These are phyloP conservation scores for Beaufortia kweichowensis DNA, from an alignment of 2,113 vertebrate species.

Conservation along the genomic window DNA sequence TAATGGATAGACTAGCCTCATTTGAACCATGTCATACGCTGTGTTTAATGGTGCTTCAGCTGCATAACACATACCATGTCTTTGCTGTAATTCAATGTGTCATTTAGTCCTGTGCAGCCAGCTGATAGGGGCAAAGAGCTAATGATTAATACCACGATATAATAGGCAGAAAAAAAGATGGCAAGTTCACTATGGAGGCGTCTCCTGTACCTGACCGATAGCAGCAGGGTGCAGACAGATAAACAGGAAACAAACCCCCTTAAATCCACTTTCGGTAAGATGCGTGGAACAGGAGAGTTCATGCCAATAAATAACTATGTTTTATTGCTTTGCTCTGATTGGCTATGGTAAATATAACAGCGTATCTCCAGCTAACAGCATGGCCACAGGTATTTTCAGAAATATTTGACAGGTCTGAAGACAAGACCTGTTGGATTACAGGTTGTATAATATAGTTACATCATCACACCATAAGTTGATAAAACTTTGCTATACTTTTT, in stretches of 20 bases:
- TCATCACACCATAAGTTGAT: conserved; percentile 43
- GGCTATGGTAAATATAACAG: conserved; percentile 48
- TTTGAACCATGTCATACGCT: conserved; percentile 30
- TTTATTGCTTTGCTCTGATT: conserved; percentile 52
- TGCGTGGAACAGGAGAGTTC: conserved; percentile 48
- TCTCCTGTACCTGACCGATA: conserved; percentile 73
- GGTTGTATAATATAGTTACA: conserved; percentile 54
- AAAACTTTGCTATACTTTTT: conserved; percentile 39
- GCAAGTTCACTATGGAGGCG: conserved; percentile 67
- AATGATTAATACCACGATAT: conserved; percentile 80
- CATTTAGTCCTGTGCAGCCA: conserved; percentile 65
- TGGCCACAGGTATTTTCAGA: conserved; percentile 52
- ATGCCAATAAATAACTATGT: conserved; percentile 59
- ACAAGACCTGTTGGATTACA: conserved; percentile 51
- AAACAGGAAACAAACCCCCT: conserved; percentile 55
- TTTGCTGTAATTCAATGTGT: conserved; percentile 67
- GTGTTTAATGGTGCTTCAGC: conserved; percentile 40
- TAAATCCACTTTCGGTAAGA: conserved; percentile 57
- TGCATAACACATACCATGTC: conserved; percentile 61
- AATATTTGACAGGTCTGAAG: conserved; percentile 53
- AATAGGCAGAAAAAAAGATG: conserved; percentile 67
- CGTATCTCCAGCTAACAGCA: conserved; percentile 53
- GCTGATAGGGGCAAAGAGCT: conserved; percentile 78
- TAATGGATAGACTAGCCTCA: conserved; percentile 43
- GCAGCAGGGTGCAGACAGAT: conserved; percentile 63